Evolutionary conservation across 2,113 vertebrate genomes (phyloP).

Genomic region (Leucosticte australis): DNA sequence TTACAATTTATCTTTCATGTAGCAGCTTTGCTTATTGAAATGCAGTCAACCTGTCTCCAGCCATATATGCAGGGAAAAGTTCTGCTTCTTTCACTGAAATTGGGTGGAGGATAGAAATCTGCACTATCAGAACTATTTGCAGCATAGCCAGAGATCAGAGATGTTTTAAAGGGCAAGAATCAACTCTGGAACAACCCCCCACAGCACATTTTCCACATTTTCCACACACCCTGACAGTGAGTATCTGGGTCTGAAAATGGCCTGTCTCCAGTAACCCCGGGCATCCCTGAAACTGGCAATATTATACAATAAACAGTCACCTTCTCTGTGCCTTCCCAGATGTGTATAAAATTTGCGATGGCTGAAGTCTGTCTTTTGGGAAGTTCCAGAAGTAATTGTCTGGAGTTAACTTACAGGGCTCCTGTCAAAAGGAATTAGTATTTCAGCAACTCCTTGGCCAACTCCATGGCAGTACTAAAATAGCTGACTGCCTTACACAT

Average conservation of each 20-base stretch:
- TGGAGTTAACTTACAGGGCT: conserved; percentile 13
- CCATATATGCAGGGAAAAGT: background rate
- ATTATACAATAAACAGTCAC: background rate
- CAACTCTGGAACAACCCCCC: background rate
- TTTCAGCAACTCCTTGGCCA: conserved; percentile 9
- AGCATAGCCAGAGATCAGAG: background rate
- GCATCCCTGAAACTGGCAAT: background rate
- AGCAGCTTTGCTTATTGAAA: background rate
- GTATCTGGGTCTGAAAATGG: background rate
- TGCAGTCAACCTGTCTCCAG: background rate
- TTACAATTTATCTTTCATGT: background rate
- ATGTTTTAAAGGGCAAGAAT: rapidly evolving
- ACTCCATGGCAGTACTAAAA: conserved; percentile 5
- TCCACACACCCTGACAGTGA: background rate
- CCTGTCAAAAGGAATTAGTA: conserved; percentile 39
- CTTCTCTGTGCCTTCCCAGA: background rate
- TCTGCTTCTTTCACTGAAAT: background rate
- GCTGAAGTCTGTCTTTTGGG: background rate
- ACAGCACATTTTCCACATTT: background rate
- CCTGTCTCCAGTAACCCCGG: background rate
- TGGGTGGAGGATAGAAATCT: background rate
- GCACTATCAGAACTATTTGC: background rate
- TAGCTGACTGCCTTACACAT: conserved; percentile 3
- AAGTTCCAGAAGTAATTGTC: background rate
- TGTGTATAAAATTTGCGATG: background rate